phyloP scores from a whole-genome alignment of 2,888 invertebrate genomes.

The Ormyrus nitidulus region DNA sequence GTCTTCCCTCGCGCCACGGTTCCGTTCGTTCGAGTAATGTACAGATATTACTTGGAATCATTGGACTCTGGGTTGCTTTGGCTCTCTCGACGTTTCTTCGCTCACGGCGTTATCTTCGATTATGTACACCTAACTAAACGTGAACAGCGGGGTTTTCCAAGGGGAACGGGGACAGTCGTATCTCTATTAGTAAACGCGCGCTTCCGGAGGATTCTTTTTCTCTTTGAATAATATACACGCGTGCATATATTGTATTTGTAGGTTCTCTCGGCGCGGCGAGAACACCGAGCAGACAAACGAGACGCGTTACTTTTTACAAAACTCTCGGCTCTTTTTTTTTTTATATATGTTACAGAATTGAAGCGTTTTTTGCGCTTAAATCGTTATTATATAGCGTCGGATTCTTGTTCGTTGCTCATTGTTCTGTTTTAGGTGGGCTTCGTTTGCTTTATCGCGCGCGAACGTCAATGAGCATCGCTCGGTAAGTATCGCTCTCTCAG shows the following conservation, averaged over 20 bases:
- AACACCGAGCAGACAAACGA: slow-evolving; percentile 29
- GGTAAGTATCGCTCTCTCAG: not conserved
- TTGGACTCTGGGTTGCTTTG: no score
- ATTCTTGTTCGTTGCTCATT: slow-evolving; percentile 44
- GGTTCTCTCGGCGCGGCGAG: not conserved
- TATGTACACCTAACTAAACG: slow-evolving; percentile 65
- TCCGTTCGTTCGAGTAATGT: no score
- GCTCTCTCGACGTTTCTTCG: slow-evolving; percentile 57
- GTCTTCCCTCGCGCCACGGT: no score
- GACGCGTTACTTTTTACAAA: not conserved
- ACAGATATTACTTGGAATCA: no score
- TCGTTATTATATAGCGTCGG: not conserved
- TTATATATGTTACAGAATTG: no score
- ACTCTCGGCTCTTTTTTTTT: no score
- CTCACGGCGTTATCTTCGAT: slow-evolving; percentile 57
- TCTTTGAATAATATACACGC: not conserved
- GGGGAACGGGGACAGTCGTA: not conserved
- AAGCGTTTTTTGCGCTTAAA: no score
- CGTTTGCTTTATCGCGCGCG: not conserved
- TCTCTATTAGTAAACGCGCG: not conserved
- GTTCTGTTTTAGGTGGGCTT: slow-evolving; percentile 13
- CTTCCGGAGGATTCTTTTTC: not conserved
- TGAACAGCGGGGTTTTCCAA: slow-evolving; percentile 43
- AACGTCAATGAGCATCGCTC: slow-evolving; percentile 30
- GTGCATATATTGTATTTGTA: not conserved